phyloP scores from a whole-genome alignment of 2,113 vertebrate species.

The Hyperopisus bebe region DNA sequence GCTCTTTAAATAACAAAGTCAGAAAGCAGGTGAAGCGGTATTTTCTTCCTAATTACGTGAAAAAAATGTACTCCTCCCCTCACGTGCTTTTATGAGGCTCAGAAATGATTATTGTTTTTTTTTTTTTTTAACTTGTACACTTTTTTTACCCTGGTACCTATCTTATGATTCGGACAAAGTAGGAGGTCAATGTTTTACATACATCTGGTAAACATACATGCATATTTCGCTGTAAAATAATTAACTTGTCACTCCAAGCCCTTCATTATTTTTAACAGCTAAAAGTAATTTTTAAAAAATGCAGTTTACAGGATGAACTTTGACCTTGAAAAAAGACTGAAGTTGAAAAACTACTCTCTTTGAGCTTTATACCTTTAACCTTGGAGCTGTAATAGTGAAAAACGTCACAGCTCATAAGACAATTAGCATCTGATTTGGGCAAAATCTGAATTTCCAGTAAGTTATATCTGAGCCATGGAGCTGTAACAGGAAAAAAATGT shows the following conservation, averaged over 20 bases:
- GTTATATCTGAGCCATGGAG: neutral
- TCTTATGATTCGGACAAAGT: neutral
- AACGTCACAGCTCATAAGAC: neutral
- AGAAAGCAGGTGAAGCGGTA: neutral
- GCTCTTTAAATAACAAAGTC: neutral
- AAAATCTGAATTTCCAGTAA: neutral
- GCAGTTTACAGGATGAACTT: neutral
- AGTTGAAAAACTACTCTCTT: neutral
- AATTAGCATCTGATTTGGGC: neutral
- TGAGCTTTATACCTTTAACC: neutral
- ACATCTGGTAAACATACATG: neutral
- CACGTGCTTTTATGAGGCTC: neutral
- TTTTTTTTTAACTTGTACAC: neutral
- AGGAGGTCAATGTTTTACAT: neutral
- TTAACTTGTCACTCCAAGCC: neutral
- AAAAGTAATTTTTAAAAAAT: neutral
- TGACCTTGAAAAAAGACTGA: neutral
- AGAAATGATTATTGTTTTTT: neutral
- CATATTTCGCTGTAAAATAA: neutral
- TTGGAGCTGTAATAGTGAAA: neutral
- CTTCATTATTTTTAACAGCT: neutral
- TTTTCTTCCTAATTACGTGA: neutral
- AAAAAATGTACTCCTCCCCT: neutral
- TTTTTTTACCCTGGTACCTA: neutral
- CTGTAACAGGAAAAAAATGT: neutral